Conservation (phyloP, 1,140 invertebrate genomes). For the Ectropis grisescens region DNA sequence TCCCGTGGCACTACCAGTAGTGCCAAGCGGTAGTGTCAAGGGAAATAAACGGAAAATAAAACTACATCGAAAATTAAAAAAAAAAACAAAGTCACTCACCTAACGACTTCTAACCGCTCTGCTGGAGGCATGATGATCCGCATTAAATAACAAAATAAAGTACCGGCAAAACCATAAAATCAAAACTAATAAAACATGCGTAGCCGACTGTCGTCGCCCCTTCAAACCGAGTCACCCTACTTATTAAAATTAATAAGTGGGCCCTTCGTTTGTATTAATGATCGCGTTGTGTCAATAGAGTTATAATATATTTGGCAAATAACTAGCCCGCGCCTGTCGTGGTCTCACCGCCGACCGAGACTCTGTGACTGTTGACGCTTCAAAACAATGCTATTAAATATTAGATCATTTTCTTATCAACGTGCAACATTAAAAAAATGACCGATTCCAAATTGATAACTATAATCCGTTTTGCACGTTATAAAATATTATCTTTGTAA, state of each 20-base stretch:
- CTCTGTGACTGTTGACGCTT: too few relatives aligned
- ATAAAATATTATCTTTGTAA: not conserved
- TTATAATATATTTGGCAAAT: conserved; percentile 62
- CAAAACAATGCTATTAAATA: too few relatives aligned
- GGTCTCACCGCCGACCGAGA: conserved; percentile 5
- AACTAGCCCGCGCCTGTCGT: conserved; percentile 34
- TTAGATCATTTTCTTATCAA: not conserved
- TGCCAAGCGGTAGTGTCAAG: too few relatives aligned
- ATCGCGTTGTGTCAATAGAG: conserved; percentile 60
- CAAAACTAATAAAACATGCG: conserved; percentile 55
- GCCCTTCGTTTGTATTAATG: conserved; percentile 61
- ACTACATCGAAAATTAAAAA: too few relatives aligned
- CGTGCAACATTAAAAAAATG: not conserved
- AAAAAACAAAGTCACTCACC: too few relatives aligned
- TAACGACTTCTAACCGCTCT: too few relatives aligned
- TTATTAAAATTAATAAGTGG: conserved; percentile 69
- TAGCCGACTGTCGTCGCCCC: conserved; percentile 37
- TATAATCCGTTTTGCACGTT: not conserved
- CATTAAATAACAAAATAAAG: not conserved
- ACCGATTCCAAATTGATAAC: not conserved
- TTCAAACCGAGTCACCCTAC: conserved; percentile 46
- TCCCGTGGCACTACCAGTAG: too few relatives aligned
- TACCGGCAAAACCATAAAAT: conserved; percentile 41
- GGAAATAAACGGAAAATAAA: too few relatives aligned
- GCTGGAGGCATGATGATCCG: too few relatives aligned